Evolutionary conservation across 2,888 invertebrate species (phyloP), one percentile per base, ranked within the genome.

Genomic region (Brachylomia viminalis): DNA sequence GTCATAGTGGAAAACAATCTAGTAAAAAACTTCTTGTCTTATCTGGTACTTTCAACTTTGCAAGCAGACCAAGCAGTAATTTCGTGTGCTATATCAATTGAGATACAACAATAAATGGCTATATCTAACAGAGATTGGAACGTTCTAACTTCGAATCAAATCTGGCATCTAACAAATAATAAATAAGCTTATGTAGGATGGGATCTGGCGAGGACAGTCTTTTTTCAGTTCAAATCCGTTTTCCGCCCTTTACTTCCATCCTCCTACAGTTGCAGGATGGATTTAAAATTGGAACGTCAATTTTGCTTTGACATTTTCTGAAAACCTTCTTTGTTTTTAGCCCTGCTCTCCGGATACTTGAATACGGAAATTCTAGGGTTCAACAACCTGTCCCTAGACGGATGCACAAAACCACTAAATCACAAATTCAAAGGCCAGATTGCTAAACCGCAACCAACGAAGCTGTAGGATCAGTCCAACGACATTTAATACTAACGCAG

Each of bases 401-500:
- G 58, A 71, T 71, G 58, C 49, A 38, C 71, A 61, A 62, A 65
- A 72, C 70, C 61, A 79, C 71, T n/a, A 30, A 52, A 47, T 65
- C 47, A 69, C 23, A 38, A 75, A 61, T 72, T 62, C 68, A 52
- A 84, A 68, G n/a, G 33, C 54, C 65, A 69, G 73, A 84, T 79
- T 74, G 70, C 69, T 56, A 47, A 80, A 80, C 82, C 85, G 52
- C 81, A 80, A 45, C 68, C 42, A 58, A 84, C 72, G 33, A 67
- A 67, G 66, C 54, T 71, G 27, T 64, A n/a, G 61, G 58, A 82
- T 80, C 61, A 72, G 61, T 62, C 64, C 27, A 72, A 68, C 71
- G 83, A 86, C 75, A 87, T 79, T 65, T 75, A 80, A 87, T 79
- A 87, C 73, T 59, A 13, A 72, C 61, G 77, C 77, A 83, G n/a